These are phyloP conservation scores for Apamea epomidion DNA, from an alignment of 2,888 invertebrate species.

Conservation along the genomic window DNA sequence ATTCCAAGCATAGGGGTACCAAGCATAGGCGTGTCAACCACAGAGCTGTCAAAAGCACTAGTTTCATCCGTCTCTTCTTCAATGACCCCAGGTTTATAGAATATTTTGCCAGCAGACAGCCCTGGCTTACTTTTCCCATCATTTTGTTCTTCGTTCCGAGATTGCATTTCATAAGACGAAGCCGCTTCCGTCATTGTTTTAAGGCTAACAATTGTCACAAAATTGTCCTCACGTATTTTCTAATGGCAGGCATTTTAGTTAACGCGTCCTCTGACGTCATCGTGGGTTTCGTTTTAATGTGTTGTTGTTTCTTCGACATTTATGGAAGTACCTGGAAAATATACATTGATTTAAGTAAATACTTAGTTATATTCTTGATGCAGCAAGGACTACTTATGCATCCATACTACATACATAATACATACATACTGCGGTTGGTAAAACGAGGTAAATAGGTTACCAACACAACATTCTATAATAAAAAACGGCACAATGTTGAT, in stretches of 20 bases:
- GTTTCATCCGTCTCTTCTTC: conserved; percentile 88
- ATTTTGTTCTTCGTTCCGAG: conserved; percentile 77
- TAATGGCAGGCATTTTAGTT: conserved; percentile 63
- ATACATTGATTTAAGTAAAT: conserved; percentile 2
- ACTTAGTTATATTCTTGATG: neutral
- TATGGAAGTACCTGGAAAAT: conserved; percentile 45
- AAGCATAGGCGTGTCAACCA: conserved; percentile 85
- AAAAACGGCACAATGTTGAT: neutral
- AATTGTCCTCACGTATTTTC: conserved; percentile 67
- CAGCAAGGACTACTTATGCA: too few species aligned
- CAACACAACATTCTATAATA: neutral
- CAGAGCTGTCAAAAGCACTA: conserved; percentile 86
- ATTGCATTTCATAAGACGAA: conserved; percentile 83
- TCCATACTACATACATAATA: too few species aligned
- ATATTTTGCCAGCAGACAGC: conserved; percentile 85
- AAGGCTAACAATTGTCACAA: conserved; percentile 74
- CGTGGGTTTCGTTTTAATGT: conserved; percentile 35
- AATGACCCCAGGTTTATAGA: conserved; percentile 86
- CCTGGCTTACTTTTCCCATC: conserved; percentile 74
- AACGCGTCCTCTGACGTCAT: conserved; percentile 56
- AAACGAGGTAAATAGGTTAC: neutral
- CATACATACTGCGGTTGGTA: neutral
- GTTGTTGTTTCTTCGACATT: conserved; percentile 34
- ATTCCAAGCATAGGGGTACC: conserved; percentile 85
- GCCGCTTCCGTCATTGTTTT: conserved; percentile 78